A percentile compares a stretch with the other conserved stretches of the same genome.
These are phyloP conservation scores for Ecliptopera silaceata DNA, from an alignment of 2,888 invertebrate species.

Conservation along the genomic window DNA sequence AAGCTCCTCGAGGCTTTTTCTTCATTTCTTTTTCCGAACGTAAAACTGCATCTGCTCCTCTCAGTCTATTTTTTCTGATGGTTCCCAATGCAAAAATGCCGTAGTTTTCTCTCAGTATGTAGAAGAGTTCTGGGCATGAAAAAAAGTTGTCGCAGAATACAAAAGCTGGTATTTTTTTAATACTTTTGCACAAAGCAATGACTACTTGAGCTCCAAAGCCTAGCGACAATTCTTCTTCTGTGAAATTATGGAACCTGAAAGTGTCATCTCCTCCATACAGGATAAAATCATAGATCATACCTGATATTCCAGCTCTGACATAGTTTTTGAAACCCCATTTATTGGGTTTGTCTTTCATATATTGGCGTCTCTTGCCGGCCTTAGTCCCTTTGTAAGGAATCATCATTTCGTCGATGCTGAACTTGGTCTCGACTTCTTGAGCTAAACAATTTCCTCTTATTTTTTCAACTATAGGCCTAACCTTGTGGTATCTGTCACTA, in stretches of 20 bases:
- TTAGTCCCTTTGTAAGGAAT: conserved; percentile 30
- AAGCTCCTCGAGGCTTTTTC: conserved; percentile 35
- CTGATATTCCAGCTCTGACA: conserved; percentile 48
- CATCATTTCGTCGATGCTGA: conserved; percentile 22
- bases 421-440: conserved; percentile 4
- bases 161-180: conserved; percentile 20
- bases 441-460: conserved; percentile 9
- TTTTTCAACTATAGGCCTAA: conserved; percentile 10
- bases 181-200: conserved; percentile 29
- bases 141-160: conserved; percentile 34
- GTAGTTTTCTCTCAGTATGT: conserved; percentile 36
- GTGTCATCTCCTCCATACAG: conserved; percentile 18
- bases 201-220: conserved; percentile 35
- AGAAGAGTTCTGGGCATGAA: conserved; percentile 34
- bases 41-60: conserved; percentile 36
- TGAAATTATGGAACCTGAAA: conserved; percentile 15
- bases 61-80: conserved; percentile 37
- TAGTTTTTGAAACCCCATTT: conserved; percentile 56
- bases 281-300: conserved; percentile 43
- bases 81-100: conserved; percentile 41
- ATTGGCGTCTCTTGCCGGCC: conserved; percentile 48
- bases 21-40: conserved; percentile 36
- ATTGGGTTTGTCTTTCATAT: conserved; percentile 49
- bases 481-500: conserved; percentile 14
- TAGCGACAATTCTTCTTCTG: conserved; percentile 25